Evolutionary conservation across 2,113 vertebrate genomes (phyloP).

Genomic region (Lanius collurio): DNA sequence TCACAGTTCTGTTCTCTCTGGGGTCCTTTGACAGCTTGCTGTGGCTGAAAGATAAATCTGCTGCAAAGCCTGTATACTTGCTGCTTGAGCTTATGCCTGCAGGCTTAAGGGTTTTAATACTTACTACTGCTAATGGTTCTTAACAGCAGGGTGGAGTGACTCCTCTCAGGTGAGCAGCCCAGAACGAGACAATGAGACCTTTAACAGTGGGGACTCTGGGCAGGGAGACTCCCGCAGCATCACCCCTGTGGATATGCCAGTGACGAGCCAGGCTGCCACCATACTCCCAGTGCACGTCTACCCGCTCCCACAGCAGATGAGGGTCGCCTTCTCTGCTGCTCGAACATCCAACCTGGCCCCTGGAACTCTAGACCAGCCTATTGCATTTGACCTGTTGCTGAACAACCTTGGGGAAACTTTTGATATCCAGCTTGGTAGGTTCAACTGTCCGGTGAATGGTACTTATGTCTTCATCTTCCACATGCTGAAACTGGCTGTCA

Average conservation of each 20-base stretch:
- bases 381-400: conserved; percentile 92
- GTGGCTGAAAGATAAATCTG: not conserved
- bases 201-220: conserved; percentile 86
- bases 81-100: not conserved
- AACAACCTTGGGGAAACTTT: conserved; percentile 94
- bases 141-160: conserved; percentile 88
- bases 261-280: conserved; percentile 79
- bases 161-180: conserved; percentile 94
- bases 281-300: conserved; percentile 89
- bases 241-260: conserved; percentile 83
- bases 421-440: conserved; percentile 88
- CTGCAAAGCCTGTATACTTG: not conserved
- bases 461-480: conserved; percentile 97
- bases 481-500: conserved; percentile 97
- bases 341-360: conserved; percentile 93
- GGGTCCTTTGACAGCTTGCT: not conserved
- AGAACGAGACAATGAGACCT: conserved; percentile 83
- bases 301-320: conserved; percentile 86
- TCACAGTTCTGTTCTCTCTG: not conserved
- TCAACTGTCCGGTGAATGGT: conserved; percentile 90
- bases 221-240: conserved; percentile 88
- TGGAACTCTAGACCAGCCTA: conserved; percentile 94
- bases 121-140: not conserved
- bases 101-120: not conserved
- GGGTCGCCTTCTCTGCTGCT: conserved; percentile 93